Conservation (phyloP, 2,888 invertebrate genomes). For the Amitus sp. region DNA sequence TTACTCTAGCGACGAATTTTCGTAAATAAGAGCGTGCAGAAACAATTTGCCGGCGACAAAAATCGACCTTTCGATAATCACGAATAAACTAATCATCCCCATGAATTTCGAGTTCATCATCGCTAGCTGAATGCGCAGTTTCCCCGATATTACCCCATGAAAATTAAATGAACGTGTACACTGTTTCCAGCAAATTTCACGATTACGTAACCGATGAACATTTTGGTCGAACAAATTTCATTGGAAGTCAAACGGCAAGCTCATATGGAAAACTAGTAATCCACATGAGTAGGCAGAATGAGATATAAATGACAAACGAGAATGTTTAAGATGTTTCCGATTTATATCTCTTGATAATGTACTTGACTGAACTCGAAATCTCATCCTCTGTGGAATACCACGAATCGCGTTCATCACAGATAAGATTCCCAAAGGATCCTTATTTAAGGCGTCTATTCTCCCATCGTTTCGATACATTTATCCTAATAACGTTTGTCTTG, state of each 20-base stretch:
- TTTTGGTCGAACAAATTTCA: no score
- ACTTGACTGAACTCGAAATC: neutral
- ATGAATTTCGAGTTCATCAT: no score
- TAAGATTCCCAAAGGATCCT: neutral
- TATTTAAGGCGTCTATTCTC: slow-evolving; percentile 3
- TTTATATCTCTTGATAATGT: neutral
- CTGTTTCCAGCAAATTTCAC: no score
- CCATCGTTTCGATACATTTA: neutral
- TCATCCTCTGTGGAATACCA: neutral
- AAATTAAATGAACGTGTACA: no score
- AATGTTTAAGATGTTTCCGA: slow-evolving; percentile 1
- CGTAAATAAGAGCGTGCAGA: neutral
- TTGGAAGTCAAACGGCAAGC: no score
- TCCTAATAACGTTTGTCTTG: slow-evolving; percentile 1
- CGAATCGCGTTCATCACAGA: neutral
- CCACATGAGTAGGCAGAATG: neutral
- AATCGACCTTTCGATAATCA: no score
- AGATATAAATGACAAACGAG: neutral
- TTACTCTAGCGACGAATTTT: neutral
- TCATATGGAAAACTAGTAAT: no score
- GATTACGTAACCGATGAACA: no score
- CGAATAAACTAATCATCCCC: no score
- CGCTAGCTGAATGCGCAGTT: no score
- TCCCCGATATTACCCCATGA: no score
- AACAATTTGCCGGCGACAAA: neutral